Percentiles rank a stretch among this genome's conserved stretches.
Conservation (phyloP, 2,113 vertebrate species). For the Panthera leo region DNA sequence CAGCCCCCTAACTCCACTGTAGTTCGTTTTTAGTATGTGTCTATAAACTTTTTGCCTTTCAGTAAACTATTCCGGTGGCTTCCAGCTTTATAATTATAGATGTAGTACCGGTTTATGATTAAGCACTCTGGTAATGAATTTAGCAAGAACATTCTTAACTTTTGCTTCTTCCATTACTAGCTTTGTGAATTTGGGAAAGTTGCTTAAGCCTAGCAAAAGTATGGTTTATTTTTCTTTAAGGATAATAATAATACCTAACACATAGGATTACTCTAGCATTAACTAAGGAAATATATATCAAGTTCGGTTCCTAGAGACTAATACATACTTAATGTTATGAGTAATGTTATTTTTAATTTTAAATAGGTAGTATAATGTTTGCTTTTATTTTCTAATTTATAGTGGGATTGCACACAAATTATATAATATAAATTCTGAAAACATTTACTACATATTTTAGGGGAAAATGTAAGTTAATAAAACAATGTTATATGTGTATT, state of each 20-base stretch:
- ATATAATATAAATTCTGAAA: neutral
- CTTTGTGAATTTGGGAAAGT: neutral
- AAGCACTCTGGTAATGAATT: neutral
- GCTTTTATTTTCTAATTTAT: neutral
- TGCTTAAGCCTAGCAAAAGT: neutral
- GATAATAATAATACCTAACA: neutral
- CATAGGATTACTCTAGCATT: neutral
- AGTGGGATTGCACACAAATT: neutral
- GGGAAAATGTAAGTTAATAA: neutral
- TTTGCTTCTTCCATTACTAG: neutral
- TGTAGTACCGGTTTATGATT: neutral
- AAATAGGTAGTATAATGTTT: neutral
- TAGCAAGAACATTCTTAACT: neutral
- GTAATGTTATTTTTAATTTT: neutral
- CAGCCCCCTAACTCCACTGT: neutral
- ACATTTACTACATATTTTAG: neutral
- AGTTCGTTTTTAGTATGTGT: neutral
- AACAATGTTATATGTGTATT: neutral
- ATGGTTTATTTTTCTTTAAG: neutral
- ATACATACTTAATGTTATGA: neutral
- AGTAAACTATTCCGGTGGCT: neutral
- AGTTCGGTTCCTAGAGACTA: neutral
- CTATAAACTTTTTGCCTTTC: neutral
- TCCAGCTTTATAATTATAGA: neutral
- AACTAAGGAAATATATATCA: neutral